Conservation (phyloP, 2,113 vertebrate genomes). For the Sylvietta virens region DNA sequence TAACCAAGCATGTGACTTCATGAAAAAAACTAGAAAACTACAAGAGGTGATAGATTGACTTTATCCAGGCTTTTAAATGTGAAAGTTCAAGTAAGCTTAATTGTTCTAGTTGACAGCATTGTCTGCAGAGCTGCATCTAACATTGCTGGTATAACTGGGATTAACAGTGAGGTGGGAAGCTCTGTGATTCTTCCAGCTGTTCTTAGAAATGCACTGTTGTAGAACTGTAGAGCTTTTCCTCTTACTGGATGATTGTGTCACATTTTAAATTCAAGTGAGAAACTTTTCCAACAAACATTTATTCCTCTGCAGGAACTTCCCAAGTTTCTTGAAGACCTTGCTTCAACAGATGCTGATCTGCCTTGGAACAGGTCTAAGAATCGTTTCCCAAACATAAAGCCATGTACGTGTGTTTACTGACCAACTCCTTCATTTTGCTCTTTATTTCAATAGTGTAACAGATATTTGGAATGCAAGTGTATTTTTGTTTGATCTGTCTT, state of each 20-base stretch:
- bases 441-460: background rate
- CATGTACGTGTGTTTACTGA: constrained; percentile 78
- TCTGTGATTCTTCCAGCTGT: background rate
- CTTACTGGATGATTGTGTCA: background rate
- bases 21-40: background rate
- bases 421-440: background rate
- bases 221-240: background rate
- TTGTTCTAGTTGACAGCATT: constrained; percentile 28
- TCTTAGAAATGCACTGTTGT: background rate
- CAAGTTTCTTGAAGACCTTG: constrained; percentile 92
- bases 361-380: constrained; percentile 98
- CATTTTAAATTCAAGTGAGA: background rate
- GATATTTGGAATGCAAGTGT: background rate
- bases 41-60: background rate
- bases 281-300: background rate
- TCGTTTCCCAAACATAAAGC: constrained; percentile 97
- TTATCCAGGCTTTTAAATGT: background rate
- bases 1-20: background rate
- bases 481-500: background rate
- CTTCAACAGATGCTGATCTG: constrained; percentile 92
- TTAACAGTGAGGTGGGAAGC: background rate
- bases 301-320: constrained; percentile 84
- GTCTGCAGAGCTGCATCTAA: background rate
- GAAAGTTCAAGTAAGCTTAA: constrained; percentile 26
- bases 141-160: background rate